Evolutionary conservation across 2,797 vertebrate genomes (phyloP), one percentile per base, ranked within the genome.

Genomic region (Natrix natrix): DNA sequence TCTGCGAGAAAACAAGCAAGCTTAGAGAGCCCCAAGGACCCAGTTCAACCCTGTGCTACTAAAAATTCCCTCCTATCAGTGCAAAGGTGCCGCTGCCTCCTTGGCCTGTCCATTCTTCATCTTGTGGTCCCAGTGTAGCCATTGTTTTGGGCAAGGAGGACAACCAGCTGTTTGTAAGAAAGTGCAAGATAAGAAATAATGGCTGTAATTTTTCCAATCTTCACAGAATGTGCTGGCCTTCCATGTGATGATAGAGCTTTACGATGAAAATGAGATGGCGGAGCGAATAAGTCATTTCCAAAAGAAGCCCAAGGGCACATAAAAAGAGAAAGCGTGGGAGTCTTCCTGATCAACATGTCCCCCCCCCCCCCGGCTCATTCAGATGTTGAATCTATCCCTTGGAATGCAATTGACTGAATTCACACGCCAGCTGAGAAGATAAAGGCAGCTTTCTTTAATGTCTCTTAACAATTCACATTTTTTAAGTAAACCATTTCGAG

Each of bases 241-340:
- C 0, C 1, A 32, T 0, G 24, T 83, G 55, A 52, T 3, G 11
- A 10, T 74, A 8, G 0, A 59, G 4, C 1, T 32, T 10, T 5
- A 8, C 1, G 2, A 17, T 24, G 10, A 48, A 5, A 22, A 4
- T 4, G 37, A 78, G 74, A 43, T 78, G 74, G 32, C 32, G 8
- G 74, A 43, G 74, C 37, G 8, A 11, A 11, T 78, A 22, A 43
- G 8, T 11, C 37, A 0, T 2, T 11, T 43, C 37, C 17, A 11
- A 43, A 8, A 10, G 74, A 43, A 43, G 20, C 37, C 8, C 17
- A 78, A 78, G 69, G 11, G 8, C 37, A 11, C 4, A 0, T 43
- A 11, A 43, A 92, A 5, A 3, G 20, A 10, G 11, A 0, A 89
- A 37, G 6, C 7, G 24, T 16, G 43, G 48, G 28, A 1, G 52